A percentile compares a stretch with the other conserved stretches of the same genome.
phyloP scores from a whole-genome alignment of 2,888 invertebrate genomes.

The Fissipunctia ypsillon region DNA sequence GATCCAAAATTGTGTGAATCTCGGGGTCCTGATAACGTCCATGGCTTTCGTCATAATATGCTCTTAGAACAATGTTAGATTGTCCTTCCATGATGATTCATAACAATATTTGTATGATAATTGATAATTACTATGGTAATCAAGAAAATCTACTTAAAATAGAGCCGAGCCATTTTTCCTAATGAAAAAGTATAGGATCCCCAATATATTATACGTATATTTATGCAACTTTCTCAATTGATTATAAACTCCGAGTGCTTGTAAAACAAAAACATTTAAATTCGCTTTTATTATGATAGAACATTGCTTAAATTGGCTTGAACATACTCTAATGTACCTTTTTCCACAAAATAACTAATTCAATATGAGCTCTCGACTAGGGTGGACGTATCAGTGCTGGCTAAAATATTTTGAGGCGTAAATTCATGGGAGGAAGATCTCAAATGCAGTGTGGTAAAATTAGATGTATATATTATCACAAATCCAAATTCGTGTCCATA shows the following conservation, averaged over 20 bases:
- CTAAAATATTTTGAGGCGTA: constrained; percentile 26
- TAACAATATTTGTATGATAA: too few species aligned
- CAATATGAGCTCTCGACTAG: constrained; percentile 25
- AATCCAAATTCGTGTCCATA: constrained; percentile 76
- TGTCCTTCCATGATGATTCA: background rate
- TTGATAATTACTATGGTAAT: too few species aligned
- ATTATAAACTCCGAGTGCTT: background rate
- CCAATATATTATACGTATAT: constrained; percentile 8
- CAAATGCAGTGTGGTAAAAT: constrained; percentile 34
- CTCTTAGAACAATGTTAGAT: background rate
- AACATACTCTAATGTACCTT: constrained; percentile 24
- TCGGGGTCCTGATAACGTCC: background rate
- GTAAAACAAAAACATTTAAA: constrained; percentile 3
- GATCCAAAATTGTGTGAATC: background rate
- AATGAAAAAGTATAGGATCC: constrained; percentile 19
- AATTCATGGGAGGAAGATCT: background rate
- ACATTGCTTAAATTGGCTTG: constrained; percentile 46
- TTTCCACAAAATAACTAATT: constrained; percentile 54
- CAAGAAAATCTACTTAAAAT: background rate
- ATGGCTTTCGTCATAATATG: background rate
- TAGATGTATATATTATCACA: constrained; percentile 46
- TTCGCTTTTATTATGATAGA: constrained; percentile 12
- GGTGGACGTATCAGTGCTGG: background rate
- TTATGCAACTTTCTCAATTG: constrained; percentile 1
- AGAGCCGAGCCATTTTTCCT: background rate